These are phyloP conservation scores for Zoanthus gigantus DNA, from an alignment of 92 coral and sea anemone species.

Conservation along the genomic window DNA sequence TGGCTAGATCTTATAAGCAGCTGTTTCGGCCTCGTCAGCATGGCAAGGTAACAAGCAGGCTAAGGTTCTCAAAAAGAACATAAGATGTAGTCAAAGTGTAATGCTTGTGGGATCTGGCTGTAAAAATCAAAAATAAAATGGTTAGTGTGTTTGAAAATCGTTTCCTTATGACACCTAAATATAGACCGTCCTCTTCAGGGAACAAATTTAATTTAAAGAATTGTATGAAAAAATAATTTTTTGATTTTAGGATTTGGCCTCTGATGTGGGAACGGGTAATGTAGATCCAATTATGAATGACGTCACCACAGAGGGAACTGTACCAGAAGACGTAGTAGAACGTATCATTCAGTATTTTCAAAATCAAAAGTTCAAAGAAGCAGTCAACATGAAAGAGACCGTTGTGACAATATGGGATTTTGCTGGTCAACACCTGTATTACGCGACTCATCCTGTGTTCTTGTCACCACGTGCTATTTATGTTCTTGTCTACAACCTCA, in stretches of 20 bases:
- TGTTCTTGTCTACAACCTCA: constrained; percentile 81
- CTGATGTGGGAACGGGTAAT: not conserved
- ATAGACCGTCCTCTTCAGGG: no score
- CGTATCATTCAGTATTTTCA: constrained; percentile 67
- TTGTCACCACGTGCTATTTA: constrained; percentile 80
- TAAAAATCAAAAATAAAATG: no score
- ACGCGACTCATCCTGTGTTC: constrained; percentile 91
- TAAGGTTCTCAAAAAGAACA: no score
- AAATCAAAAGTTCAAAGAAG: constrained; percentile 47
- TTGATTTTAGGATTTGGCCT: constrained; percentile 4
- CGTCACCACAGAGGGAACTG: not conserved
- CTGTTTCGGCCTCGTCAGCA: no score
- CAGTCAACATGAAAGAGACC: constrained; percentile 58
- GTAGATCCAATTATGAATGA: not conserved
- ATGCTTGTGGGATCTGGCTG: no score
- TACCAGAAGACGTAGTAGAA: constrained; percentile 71
- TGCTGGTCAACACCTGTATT: constrained; percentile 88
- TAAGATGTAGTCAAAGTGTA: no score
- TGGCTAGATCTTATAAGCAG: no score
- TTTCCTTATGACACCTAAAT: no score
- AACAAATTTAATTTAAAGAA: not conserved
- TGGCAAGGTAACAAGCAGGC: no score
- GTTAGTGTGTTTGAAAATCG: no score
- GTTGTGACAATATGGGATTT: constrained; percentile 87
- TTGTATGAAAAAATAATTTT: not conserved